Conservation (phyloP, 1,140 invertebrate genomes). For the Potamilus streckersoni region DNA sequence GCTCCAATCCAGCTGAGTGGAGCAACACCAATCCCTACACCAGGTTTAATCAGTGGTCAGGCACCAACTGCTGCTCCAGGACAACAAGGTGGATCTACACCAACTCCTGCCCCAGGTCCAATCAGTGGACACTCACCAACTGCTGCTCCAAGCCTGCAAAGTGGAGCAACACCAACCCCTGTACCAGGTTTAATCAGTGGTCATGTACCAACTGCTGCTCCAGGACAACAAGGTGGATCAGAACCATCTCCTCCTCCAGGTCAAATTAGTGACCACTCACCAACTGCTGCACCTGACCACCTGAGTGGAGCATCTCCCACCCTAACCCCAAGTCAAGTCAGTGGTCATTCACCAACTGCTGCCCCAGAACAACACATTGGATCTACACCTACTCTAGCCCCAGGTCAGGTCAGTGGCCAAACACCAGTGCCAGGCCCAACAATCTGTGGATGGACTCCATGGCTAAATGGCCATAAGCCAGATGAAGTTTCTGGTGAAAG, state of each 20-base stretch:
- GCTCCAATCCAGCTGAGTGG: neutral
- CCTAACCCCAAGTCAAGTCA: neutral
- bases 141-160: neutral
- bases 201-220: constrained; percentile 8
- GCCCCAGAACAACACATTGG: neutral
- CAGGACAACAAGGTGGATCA: neutral
- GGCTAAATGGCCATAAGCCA: constrained; percentile 58
- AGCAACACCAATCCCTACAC: constrained; percentile 12
- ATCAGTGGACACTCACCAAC: neutral
- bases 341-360: constrained; percentile 12
- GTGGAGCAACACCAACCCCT: constrained; percentile 11
- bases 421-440: constrained; percentile 17
- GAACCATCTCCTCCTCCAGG: neutral
- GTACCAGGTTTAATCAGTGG: neutral
- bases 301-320: neutral
- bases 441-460: constrained; percentile 57
- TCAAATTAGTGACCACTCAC: neutral
- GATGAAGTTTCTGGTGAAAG: constrained; percentile 67
- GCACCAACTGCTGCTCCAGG: no score
- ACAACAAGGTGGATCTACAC: no score
- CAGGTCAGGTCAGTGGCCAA: constrained; percentile 3
- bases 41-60: neutral
- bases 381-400: neutral
- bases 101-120: no score
- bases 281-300: constrained; percentile 1